Evolutionary conservation across 1,140 invertebrate genomes (phyloP).

Genomic region (Prorops nasuta): DNA sequence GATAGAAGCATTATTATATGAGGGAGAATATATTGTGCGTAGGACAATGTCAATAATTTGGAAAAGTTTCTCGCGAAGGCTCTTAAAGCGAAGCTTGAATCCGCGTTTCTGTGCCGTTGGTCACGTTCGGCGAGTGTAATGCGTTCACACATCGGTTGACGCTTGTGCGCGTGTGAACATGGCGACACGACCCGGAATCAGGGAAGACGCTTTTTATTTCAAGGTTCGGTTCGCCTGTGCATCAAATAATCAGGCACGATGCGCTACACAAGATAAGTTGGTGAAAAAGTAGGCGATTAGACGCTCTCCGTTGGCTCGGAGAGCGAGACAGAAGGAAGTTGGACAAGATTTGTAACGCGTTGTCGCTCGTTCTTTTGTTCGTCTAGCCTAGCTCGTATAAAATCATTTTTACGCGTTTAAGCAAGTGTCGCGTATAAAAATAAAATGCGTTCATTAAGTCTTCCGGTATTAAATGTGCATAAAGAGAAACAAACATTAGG

Average conservation of each 20-base stretch:
- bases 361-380: slow-evolving; percentile 27
- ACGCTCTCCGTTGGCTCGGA: not conserved
- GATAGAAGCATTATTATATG: too few relatives aligned
- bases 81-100: too few relatives aligned
- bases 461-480: too few relatives aligned
- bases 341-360: slow-evolving; percentile 18
- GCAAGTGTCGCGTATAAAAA: too few relatives aligned
- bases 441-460: too few relatives aligned
- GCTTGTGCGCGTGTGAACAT: slow-evolving; percentile 31
- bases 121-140: slow-evolving; percentile 20
- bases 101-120: slow-evolving; percentile 25
- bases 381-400: too few relatives aligned
- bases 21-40: too few relatives aligned
- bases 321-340: slow-evolving; percentile 19
- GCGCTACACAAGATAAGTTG: slow-evolving; percentile 35
- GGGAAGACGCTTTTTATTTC: slow-evolving; percentile 43
- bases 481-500: too few relatives aligned
- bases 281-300: slow-evolving; percentile 29
- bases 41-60: too few relatives aligned
- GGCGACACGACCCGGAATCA: slow-evolving; percentile 39
- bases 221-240: slow-evolving; percentile 40
- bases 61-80: too few relatives aligned
- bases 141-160: slow-evolving; percentile 39
- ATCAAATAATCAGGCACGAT: slow-evolving; percentile 38
- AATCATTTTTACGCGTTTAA: too few relatives aligned